Percentiles rank a stretch among this genome's conserved stretches.
These are phyloP conservation scores for Drosophila subquinaria DNA, from an alignment of 2,888 invertebrate genomes.

Conservation along the genomic window DNA sequence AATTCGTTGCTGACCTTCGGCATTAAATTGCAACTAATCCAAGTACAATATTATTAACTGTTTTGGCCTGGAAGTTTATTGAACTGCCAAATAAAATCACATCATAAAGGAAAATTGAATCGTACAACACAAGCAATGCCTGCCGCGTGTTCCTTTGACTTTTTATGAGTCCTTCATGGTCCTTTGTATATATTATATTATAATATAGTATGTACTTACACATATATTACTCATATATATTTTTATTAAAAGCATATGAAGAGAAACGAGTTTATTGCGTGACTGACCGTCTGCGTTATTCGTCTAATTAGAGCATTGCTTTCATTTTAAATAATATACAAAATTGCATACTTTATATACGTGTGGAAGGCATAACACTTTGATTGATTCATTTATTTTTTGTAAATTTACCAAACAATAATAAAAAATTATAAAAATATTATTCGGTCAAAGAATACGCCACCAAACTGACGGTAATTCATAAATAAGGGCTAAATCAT, in stretches of 20 bases:
- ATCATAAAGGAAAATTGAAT: constrained; percentile 43
- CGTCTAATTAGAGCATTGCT: constrained; percentile 63
- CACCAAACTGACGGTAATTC: too few relatives aligned
- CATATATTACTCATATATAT: constrained; percentile 50
- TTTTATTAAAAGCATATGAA: constrained; percentile 74
- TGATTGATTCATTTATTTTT: constrained; percentile 51
- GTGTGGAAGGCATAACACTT: constrained; percentile 14
- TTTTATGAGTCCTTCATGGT: constrained; percentile 18
- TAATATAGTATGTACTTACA: constrained; percentile 5
- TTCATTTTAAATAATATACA: constrained; percentile 62
- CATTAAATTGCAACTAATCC: constrained; percentile 4
- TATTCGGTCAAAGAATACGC: too few relatives aligned
- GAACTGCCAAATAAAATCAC: constrained; percentile 31
- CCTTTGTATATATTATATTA: constrained; percentile 7
- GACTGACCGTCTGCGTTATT: constrained; percentile 42
- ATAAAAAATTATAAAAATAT: neutral
- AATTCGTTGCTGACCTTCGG: constrained; percentile 27
- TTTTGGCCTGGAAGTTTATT: constrained; percentile 18
- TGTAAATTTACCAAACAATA: neutral
- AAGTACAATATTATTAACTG: constrained; percentile 12
- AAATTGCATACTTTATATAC: constrained; percentile 24
- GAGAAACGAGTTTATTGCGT: constrained; percentile 73
- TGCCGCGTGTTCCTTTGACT: constrained; percentile 24
- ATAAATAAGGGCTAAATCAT: neutral
- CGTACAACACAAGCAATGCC: neutral